Percentiles rank a stretch among this genome's conserved stretches.
These are phyloP conservation scores for Caerostris darwini DNA, from an alignment of 1,140 invertebrate species.

Conservation along the genomic window DNA sequence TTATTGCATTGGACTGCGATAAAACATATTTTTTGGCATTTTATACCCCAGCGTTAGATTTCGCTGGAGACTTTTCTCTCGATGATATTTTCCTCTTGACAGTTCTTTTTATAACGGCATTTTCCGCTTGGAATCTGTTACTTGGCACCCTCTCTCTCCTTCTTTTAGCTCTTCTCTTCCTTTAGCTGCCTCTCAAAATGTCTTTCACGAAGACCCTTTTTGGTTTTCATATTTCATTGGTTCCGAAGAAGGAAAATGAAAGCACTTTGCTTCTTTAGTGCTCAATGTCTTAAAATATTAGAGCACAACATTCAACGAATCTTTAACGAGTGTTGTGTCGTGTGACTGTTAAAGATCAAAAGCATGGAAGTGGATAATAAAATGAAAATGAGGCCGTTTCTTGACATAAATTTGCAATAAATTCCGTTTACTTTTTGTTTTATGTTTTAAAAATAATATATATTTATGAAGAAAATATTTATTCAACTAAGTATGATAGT, in stretches of 20 bases:
- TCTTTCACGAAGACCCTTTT: conserved; percentile 31
- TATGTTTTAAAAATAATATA: neutral
- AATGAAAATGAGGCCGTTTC: neutral
- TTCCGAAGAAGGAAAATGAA: neutral
- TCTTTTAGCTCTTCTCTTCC: neutral
- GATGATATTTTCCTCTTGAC: conserved; percentile 58
- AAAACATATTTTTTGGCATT: conserved; percentile 56
- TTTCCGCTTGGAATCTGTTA: conserved; percentile 59
- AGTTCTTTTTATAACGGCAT: conserved; percentile 60
- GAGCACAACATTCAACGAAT: neutral
- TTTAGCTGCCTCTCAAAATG: neutral
- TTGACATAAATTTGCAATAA: neutral
- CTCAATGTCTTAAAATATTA: neutral
- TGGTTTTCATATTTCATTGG: conserved; percentile 56
- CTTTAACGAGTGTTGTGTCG: neutral
- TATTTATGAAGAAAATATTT: too few species aligned
- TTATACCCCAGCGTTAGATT: conserved; percentile 24
- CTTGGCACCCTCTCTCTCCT: conserved; percentile 6
- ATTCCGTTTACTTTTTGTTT: neutral
- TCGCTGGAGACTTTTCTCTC: conserved; percentile 13
- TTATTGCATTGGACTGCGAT: conserved; percentile 49
- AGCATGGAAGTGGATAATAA: neutral
- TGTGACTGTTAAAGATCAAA: neutral
- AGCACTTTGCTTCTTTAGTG: neutral
- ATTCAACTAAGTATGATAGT: too few species aligned